Evolutionary conservation across 2,888 invertebrate genomes (phyloP).

Genomic region (Esperia sulphurella): DNA sequence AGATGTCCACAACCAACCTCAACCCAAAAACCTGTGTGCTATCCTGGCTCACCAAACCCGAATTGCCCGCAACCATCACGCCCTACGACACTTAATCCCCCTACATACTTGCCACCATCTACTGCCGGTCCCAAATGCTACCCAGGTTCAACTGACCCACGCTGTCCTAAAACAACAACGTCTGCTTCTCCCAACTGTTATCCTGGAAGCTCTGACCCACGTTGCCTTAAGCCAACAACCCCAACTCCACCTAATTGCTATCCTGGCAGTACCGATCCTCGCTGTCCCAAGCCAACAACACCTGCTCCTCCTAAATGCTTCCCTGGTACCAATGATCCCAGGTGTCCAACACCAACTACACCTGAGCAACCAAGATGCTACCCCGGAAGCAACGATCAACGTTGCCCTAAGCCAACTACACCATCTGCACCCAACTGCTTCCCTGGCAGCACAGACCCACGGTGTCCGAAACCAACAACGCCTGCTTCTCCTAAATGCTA

Average conservation of each 20-base stretch:
- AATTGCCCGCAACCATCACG: conserved; percentile 43
- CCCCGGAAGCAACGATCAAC: conserved; percentile 26
- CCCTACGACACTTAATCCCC: conserved; percentile 25
- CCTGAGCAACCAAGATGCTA: conserved; percentile 20
- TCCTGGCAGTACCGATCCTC: conserved; percentile 18
- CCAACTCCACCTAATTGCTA: conserved; percentile 26
- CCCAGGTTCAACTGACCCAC: conserved; percentile 21
- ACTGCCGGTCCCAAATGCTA: conserved; percentile 18
- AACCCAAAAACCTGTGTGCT: conserved; percentile 22
- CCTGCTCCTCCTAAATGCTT: conserved; percentile 23
- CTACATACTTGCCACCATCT: conserved; percentile 15
- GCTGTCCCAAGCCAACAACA: conserved; percentile 20
- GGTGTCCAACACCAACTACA: conserved; percentile 24
- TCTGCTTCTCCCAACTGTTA: conserved; percentile 20
- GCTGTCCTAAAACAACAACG: conserved; percentile 24
- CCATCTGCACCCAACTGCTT: conserved; percentile 26
- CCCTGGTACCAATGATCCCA: conserved; percentile 35
- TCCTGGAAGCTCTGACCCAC: conserved; percentile 32
- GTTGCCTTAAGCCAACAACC: conserved; percentile 15
- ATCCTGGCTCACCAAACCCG: conserved; percentile 46
- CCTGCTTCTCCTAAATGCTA: conserved; percentile 22
- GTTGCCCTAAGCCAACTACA: conserved; percentile 22
- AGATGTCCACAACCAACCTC: conserved; percentile 38
- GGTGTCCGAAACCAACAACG: conserved; percentile 26
- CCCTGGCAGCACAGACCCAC: conserved; percentile 35